These are phyloP conservation scores for Coleophora flavipennella DNA, from an alignment of 2,888 invertebrate species.

Conservation along the genomic window DNA sequence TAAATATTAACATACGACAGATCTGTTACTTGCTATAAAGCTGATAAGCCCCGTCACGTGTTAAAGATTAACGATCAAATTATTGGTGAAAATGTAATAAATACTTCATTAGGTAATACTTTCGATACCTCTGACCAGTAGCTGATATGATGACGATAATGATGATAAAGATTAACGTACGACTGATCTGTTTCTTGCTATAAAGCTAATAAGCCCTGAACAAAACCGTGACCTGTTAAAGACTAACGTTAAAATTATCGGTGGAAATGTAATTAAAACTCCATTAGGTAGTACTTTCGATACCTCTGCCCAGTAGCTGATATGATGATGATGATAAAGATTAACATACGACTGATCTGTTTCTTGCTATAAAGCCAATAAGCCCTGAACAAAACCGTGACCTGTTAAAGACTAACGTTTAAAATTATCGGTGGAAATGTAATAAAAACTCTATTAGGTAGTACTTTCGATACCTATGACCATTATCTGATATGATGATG, in stretches of 20 bases:
- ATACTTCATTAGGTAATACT: constrained; percentile 43
- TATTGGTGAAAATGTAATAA: constrained; percentile 40
- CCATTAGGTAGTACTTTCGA: constrained; percentile 52
- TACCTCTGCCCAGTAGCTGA: constrained; percentile 44
- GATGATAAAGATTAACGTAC: too few relatives aligned
- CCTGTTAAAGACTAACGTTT: constrained; percentile 29
- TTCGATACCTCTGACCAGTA: constrained; percentile 50
- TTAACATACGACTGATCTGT: too few relatives aligned
- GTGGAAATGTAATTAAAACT: constrained; percentile 37
- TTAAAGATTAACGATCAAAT: constrained; percentile 34
- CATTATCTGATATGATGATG: constrained; percentile 46
- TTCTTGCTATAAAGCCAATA: too few relatives aligned
- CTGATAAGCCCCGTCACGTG: too few relatives aligned
- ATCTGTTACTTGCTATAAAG: too few relatives aligned
- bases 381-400: too few relatives aligned
- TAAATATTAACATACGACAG: too few relatives aligned
- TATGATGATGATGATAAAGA: too few relatives aligned
- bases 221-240: too few relatives aligned
- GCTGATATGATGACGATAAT: too few relatives aligned
- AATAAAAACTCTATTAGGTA: constrained; percentile 50
- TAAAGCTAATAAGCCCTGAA: too few relatives aligned
- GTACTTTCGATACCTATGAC: constrained; percentile 52
- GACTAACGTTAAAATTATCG: constrained; percentile 38
- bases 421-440: constrained; percentile 37
- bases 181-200: too few relatives aligned